phyloP scores from a whole-genome alignment of 2,888 invertebrate species.

The Ophonus ardosiacus region DNA sequence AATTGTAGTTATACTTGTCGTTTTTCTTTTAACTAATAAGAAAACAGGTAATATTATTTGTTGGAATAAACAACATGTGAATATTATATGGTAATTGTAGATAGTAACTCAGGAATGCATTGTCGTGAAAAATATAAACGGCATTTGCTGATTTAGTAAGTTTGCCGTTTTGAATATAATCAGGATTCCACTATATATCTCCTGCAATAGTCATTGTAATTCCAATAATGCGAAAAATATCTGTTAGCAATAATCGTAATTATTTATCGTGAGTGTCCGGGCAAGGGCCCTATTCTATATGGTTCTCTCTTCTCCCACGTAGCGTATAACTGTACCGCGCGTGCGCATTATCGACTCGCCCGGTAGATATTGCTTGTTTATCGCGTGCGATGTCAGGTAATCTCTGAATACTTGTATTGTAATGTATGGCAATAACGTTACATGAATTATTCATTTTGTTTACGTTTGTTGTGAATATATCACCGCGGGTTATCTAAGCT shows the following conservation, averaged over 20 bases:
- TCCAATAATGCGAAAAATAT: conserved; percentile 12
- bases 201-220: background rate
- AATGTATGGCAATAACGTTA: conserved; percentile 66
- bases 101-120: background rate
- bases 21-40: background rate
- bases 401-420: conserved; percentile 66
- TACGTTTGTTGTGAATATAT: conserved; percentile 69
- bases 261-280: conserved; percentile 18
- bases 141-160: background rate
- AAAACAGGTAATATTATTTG: background rate
- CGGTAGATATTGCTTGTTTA: conserved; percentile 65
- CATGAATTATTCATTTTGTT: conserved; percentile 68
- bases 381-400: conserved; percentile 66
- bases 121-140: background rate
- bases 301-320: conserved; percentile 42
- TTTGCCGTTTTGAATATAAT: background rate
- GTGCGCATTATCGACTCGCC: conserved; percentile 59
- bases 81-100: background rate
- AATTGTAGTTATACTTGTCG: too few relatives aligned
- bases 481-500: conserved; percentile 66
- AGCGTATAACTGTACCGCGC: conserved; percentile 24
- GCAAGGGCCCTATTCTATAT: background rate
- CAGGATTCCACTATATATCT: background rate
- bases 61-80: background rate
- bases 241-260: conserved; percentile 21